phyloP scores from a whole-genome alignment of 1,140 invertebrate species.

The Grapholita molesta region DNA sequence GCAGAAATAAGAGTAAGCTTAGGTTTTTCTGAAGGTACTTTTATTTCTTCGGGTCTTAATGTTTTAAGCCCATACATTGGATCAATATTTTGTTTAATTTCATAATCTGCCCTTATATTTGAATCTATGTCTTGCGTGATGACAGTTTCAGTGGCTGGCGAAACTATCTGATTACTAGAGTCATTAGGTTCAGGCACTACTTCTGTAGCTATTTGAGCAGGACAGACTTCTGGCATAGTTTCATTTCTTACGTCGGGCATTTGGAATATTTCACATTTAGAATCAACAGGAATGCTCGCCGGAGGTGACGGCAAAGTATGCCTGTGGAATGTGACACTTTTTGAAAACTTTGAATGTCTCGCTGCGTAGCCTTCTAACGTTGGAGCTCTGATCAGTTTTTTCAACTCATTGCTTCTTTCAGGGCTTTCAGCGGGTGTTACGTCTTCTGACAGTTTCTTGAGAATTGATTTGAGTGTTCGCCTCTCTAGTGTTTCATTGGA shows the following conservation, averaged over 20 bases:
- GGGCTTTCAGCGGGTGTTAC: constrained; percentile 70
- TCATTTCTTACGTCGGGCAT: constrained; percentile 40
- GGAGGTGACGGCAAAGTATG: constrained; percentile 90
- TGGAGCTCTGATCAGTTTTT: constrained; percentile 85
- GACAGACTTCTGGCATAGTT: constrained; percentile 31
- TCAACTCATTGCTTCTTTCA: constrained; percentile 78
- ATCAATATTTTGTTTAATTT: constrained; percentile 47
- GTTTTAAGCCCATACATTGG: constrained; percentile 55
- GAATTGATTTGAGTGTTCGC: constrained; percentile 89
- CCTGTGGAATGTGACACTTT: constrained; percentile 93
- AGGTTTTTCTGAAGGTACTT: constrained; percentile 70
- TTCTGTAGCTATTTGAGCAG: constrained; percentile 26
- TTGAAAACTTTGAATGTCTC: constrained; percentile 90
- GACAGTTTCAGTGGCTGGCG: constrained; percentile 26
- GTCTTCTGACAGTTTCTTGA: constrained; percentile 88
- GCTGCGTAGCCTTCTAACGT: constrained; percentile 92
- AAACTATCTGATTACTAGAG: constrained; percentile 39
- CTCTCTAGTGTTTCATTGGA: constrained; percentile 91
- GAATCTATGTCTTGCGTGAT: constrained; percentile 34
- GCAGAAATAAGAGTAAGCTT: constrained; percentile 71
- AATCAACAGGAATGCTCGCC: constrained; percentile 70
- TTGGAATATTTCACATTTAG: constrained; percentile 51
- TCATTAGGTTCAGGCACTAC: constrained; percentile 22
- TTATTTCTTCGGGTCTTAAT: constrained; percentile 71
- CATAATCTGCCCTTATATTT: constrained; percentile 46